A percentile compares a stretch with the other conserved stretches of the same genome.
phyloP scores from a whole-genome alignment of 2,113 vertebrate species.

The Struthidea cinerea region DNA sequence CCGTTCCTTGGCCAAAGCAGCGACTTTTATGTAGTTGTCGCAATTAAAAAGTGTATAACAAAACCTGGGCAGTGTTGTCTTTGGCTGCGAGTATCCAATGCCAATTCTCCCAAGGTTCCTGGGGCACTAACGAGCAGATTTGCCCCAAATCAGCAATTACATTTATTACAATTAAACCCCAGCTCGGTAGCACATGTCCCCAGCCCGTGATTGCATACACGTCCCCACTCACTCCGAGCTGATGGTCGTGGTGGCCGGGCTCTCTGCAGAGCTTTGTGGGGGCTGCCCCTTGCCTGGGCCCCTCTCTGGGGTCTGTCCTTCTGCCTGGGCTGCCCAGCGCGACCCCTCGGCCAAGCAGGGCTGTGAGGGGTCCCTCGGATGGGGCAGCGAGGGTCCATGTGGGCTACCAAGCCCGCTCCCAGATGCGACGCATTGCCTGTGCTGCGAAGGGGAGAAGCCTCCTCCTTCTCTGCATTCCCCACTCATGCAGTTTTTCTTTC shows the following conservation, averaged over 20 bases:
- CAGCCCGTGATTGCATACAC: rapidly evolving
- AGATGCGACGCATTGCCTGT: background rate
- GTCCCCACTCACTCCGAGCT: rapidly evolving
- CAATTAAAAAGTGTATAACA: background rate
- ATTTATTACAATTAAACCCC: background rate
- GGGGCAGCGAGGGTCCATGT: rapidly evolving
- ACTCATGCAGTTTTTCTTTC: slow-evolving; percentile 49
- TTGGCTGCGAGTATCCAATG: rapidly evolving
- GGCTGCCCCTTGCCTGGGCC: background rate
- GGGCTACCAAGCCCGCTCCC: rapidly evolving
- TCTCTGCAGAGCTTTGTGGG: background rate
- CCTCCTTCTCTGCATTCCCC: slow-evolving; percentile 30
- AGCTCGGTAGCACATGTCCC: rapidly evolving
- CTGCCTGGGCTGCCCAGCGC: rapidly evolving
- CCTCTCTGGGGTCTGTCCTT: background rate
- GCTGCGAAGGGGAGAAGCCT: background rate
- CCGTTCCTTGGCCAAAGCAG: rapidly evolving
- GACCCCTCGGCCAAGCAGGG: background rate
- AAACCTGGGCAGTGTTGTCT: background rate
- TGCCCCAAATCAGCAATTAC: background rate
- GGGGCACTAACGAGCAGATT: background rate
- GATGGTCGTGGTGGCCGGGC: rapidly evolving
- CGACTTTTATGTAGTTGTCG: rapidly evolving
- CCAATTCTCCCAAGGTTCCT: background rate
- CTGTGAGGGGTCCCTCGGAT: rapidly evolving